Base-by-base conservation (phyloP, 2,113 vertebrate genomes). In the Pollachius pollachius region DNA sequence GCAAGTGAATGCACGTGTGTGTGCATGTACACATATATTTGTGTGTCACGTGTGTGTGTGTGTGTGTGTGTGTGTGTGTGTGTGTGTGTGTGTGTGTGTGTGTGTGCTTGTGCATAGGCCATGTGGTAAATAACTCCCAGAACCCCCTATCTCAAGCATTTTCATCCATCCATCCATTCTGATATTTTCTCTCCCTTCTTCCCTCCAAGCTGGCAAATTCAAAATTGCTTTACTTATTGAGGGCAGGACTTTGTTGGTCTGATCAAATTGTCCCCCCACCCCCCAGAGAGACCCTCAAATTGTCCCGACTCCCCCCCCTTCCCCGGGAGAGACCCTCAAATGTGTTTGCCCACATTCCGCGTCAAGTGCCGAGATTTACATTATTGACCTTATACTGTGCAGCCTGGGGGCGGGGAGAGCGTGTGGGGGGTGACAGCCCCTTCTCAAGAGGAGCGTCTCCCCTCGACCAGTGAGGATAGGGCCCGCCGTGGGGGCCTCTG, bases 371-470 rank as follows among this genome's bases (percentile, higher is more conserved):
- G 5, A 15, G 52, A 78, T 85, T 82, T 82, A 80, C 71, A 79
- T 85, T 71, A 77, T 83, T 83, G 80, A 81, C 69, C 76, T 62
- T 23, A 48, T 58, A 63, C 66, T 54, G 73, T 65, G 65, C n/a
- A 13, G 41, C 41, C 17, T 71, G 76, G 74, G 80, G 66, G 70
- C 15, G 34, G 17, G 62, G 9, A 17, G 8, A 17, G 27, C 5
- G 17, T 30, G 11, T 30, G 34, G 62, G 34, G 15, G 30, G 17
- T 17, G 16, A 0, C 16, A 13, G 17, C 30, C 4, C 3, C 4
- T 27, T 3, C 6, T 6, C 1, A 15, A 37, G 34, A 0, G 8
- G 41, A 48, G 41, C 5, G 9, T 48, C 41, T 13, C 41, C 1
- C 6, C n/a, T n/a, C 11, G 9, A 3, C 37, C 23, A 5, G 6